Base-by-base conservation (phyloP, 2,113 vertebrate genomes). In the Lates calcarifer region DNA sequence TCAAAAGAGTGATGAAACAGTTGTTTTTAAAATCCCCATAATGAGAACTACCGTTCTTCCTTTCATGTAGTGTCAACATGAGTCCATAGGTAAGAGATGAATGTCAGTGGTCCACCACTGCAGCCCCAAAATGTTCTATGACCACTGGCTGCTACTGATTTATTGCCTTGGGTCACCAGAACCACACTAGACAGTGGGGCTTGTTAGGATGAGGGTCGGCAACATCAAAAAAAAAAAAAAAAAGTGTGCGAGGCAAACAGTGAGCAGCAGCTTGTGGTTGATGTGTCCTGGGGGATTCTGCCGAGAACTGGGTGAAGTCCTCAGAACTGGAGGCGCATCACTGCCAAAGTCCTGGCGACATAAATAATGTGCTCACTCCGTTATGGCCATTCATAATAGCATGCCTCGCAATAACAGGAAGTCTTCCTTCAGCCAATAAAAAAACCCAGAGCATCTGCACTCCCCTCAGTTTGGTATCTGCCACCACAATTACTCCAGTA, bases 341-440 rank as follows among this genome's bases (percentile, higher is more conserved):
- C 73, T 74, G 82, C 81, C 84, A 92, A 85, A 74, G 45, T 81
- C 77, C 81, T 72, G 57, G 76, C 85, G 77, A 91, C 88, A 93
- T 93, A 86, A 94, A 92, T 93, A 85, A 88, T 83, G 71, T 78
- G 61, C 64, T 77, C 12, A 29, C 79, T 81, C 56, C 2, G 0
- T 82, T 71, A 73, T 57, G 76, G 47, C 68, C 83, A 82, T 90
- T 85, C 73, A 86, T 85, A 84, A 87, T 70, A 85, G 82, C 74
- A 79, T 26, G 60, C 35, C 61, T 88, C 61, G 39, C 86, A 93
- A 94, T 92, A 93, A 94, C 93, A 94, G 91, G 92, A 94, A 90
- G 87, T 84, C 79, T 87, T 79, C 45, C 20, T 80, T 47, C 6
- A 7, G 88, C 88, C 90, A 91, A 74, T 82, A 60, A 83, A 89